Conservation (phyloP, 1,140 invertebrate species). For the Radopholus similis region DNA sequence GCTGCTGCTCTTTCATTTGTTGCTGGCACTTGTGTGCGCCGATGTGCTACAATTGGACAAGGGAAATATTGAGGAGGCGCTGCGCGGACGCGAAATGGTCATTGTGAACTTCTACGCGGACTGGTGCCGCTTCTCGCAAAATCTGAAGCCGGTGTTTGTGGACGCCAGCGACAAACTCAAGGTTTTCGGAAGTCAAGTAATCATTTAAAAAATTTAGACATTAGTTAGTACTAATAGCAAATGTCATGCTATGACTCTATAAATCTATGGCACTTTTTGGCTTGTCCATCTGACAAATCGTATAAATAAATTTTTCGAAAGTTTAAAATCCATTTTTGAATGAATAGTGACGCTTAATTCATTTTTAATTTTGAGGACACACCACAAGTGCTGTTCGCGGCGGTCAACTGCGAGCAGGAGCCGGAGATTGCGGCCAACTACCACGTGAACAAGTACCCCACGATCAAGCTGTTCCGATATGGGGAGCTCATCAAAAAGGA, state of each 20-base stretch:
- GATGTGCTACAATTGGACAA: conserved; percentile 13
- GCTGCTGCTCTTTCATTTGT: neutral
- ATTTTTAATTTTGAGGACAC: conserved; percentile 62
- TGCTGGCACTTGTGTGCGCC: neutral
- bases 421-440: conserved; percentile 80
- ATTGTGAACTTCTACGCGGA: conserved; percentile 98
- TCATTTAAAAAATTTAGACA: neutral
- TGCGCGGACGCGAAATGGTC: conserved; percentile 70
- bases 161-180: conserved; percentile 74
- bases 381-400: conserved; percentile 81
- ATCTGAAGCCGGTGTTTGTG: conserved; percentile 68
- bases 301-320: no score
- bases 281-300: neutral
- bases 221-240: conserved; percentile 28
- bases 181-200: conserved; percentile 2
- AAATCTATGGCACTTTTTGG: no score
- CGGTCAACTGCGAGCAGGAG: conserved; percentile 93
- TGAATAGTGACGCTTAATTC: no score
- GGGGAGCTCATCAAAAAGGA: conserved; percentile 88
- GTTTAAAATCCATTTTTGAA: no score
- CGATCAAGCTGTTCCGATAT: conserved; percentile 89
- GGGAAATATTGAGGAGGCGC: neutral
- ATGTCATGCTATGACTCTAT: no score
- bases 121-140: conserved; percentile 78
- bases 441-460: conserved; percentile 96